Percentiles rank a stretch among this genome's conserved stretches.
phyloP scores from a whole-genome alignment of 1,140 invertebrate species.

The Nasonia giraulti region DNA sequence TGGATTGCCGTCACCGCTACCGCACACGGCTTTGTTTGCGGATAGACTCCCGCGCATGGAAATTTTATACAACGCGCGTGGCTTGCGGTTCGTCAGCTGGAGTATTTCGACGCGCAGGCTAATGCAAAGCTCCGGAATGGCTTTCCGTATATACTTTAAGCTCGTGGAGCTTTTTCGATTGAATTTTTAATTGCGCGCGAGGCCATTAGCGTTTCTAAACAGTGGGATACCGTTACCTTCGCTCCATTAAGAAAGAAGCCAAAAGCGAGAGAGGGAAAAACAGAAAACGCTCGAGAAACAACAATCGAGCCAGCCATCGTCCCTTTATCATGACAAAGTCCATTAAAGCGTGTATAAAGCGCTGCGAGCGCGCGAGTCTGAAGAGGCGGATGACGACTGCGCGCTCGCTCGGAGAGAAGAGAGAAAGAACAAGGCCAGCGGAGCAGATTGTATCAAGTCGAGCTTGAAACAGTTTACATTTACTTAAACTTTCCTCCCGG shows the following conservation, averaged over 20 bases:
- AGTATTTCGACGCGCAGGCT: no score
- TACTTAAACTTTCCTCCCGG: conserved; percentile 66
- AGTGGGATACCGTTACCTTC: neutral
- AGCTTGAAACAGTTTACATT: conserved; percentile 68
- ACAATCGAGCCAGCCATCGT: neutral
- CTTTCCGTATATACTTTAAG: no score
- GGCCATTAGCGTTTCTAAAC: neutral
- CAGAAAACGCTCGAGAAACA: neutral
- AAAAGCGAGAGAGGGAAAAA: neutral
- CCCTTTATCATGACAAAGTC: conserved; percentile 17
- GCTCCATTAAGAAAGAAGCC: neutral
- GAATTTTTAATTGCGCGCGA: neutral
- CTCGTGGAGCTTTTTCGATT: neutral
- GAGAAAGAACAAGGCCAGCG: conserved; percentile 27
- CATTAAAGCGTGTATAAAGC: conserved; percentile 28
- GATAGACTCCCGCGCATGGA: neutral
- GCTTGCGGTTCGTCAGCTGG: neutral
- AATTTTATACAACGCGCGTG: neutral
- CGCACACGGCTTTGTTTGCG: conserved; percentile 1
- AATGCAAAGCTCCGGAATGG: neutral
- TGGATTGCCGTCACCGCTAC: conserved; percentile 26
- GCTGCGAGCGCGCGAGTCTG: neutral
- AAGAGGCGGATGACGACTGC: neutral
- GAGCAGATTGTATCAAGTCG: conserved; percentile 63
- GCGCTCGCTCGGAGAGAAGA: neutral